Percentiles rank a stretch among this genome's conserved stretches.
phyloP scores from a whole-genome alignment of 1,140 invertebrate species.

The Lepidotrigona ventralis region DNA sequence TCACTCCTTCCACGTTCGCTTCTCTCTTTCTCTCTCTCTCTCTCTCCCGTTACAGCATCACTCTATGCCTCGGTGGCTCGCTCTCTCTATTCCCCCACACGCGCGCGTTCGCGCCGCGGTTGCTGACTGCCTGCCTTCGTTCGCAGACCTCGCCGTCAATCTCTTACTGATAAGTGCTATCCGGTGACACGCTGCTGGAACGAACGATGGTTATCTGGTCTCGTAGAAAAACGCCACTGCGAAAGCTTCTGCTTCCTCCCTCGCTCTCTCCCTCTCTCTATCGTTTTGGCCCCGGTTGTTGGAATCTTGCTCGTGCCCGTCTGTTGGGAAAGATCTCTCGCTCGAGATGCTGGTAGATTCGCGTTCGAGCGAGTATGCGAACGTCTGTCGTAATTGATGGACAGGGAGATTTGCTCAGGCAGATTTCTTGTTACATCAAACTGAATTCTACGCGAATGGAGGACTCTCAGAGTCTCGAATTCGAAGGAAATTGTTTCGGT shows the following conservation, averaged over 20 bases:
- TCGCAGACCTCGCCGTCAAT: conserved; percentile 31
- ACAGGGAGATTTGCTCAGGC: neutral
- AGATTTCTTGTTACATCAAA: neutral
- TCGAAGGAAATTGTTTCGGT: neutral
- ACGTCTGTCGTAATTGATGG: neutral
- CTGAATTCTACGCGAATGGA: neutral
- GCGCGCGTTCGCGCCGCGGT: conserved; percentile 7
- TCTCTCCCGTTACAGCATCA: conserved; percentile 23
- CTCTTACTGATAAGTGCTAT: conserved; percentile 44
- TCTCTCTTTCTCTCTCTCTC: neutral
- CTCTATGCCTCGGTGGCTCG: conserved; percentile 21
- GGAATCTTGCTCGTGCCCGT: too few relatives aligned
- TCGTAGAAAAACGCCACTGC: conserved; percentile 27
- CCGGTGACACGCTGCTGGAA: conserved; percentile 27
- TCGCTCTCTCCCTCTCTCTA: too few relatives aligned
- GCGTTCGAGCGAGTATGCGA: neutral
- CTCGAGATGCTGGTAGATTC: neutral
- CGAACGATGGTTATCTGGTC: conserved; percentile 33
- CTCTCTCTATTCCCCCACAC: neutral
- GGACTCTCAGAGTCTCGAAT: neutral
- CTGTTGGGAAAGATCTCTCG: too few relatives aligned
- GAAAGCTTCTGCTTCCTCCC: neutral
- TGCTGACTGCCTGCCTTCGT: neutral
- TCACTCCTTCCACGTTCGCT: conserved; percentile 7
- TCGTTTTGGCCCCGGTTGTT: too few relatives aligned